Conservation (phyloP, 1,140 invertebrate species). For the Drosophila biarmipes region DNA sequence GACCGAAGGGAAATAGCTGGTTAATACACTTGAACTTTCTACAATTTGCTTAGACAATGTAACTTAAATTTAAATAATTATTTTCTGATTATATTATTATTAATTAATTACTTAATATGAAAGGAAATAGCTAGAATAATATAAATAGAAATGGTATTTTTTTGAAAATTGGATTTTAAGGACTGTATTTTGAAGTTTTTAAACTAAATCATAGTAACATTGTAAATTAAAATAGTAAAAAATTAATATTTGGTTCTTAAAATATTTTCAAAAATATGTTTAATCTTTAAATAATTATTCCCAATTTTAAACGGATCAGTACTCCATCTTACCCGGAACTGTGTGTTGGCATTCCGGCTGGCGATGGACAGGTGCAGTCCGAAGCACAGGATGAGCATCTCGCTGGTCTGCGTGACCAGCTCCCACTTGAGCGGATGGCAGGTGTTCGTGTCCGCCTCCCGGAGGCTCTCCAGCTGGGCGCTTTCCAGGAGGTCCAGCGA, state of each 20-base stretch:
- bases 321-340: slow-evolving; percentile 87
- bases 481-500: slow-evolving; percentile 86
- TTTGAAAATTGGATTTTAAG: too few species aligned
- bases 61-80: not conserved
- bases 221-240: too few species aligned
- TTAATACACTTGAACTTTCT: slow-evolving; percentile 18
- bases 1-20: not conserved
- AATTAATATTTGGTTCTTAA: too few species aligned
- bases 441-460: slow-evolving; percentile 86
- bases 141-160: too few species aligned
- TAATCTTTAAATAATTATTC: too few species aligned
- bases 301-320: too few species aligned
- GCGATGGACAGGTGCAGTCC: slow-evolving; percentile 93
- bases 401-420: slow-evolving; percentile 94
- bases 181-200: too few species aligned
- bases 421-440: slow-evolving; percentile 95
- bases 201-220: too few species aligned
- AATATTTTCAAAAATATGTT: too few species aligned
- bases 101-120: too few species aligned
- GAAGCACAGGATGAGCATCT: slow-evolving; percentile 92
- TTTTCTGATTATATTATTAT: not conserved
- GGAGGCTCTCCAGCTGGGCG: slow-evolving; percentile 80
- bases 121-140: too few species aligned
- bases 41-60: not conserved
- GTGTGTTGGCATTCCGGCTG: slow-evolving; percentile 92